Base-by-base conservation (phyloP, 2,113 vertebrate genomes). In the Equus quagga region DNA sequence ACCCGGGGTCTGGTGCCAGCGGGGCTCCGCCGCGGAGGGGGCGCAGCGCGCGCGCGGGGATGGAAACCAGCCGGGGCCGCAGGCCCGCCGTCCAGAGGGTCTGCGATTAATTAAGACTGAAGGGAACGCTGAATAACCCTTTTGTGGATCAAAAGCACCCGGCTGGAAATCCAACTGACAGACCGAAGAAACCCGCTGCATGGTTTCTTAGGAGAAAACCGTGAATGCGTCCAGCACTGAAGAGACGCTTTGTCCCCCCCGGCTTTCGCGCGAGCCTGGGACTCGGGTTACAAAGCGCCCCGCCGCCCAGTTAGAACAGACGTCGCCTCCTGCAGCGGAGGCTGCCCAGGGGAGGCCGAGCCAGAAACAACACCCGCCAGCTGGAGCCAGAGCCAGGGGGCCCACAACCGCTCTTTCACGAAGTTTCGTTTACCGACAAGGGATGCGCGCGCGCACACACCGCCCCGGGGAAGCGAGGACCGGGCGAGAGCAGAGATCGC, bases 31-130 rank as follows among this genome's bases (percentile, higher is more conserved):
- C 56, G 11, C 13, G 11, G 1, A 92, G 79, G 28, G 96, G 46
- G 90, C 18, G 1, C 8, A 0, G 96, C 96, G 98, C 1, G 19
- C 0, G 9, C 94, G 91, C 0, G 10, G 96, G 96, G 97, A 96
- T 98, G 97, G 97, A 99, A 98, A 98, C 97, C 97, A 98, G 98
- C 98, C 82, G 82, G 98, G 98, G 98, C 95, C 95, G 86, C 94
- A 44, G 82, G 97, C 97, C 97, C 13, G 51, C 98, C 69, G 80
- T 98, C 98, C 95, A 94, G 97, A 81, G 1, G 49, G 97, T 85
- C 98, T 99, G 99, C 91, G 96, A 97, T 97, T 98, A 98, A 99
- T 99, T 98, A 99, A 97, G 97, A 85, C 94, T 9, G 84, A 93
- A 98, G 95, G 96, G 78, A 98, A 97, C 26, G 79, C 97, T 99